Evolutionary conservation across 2,888 invertebrate species (phyloP).

Genomic region (Chymomyza amoena): DNA sequence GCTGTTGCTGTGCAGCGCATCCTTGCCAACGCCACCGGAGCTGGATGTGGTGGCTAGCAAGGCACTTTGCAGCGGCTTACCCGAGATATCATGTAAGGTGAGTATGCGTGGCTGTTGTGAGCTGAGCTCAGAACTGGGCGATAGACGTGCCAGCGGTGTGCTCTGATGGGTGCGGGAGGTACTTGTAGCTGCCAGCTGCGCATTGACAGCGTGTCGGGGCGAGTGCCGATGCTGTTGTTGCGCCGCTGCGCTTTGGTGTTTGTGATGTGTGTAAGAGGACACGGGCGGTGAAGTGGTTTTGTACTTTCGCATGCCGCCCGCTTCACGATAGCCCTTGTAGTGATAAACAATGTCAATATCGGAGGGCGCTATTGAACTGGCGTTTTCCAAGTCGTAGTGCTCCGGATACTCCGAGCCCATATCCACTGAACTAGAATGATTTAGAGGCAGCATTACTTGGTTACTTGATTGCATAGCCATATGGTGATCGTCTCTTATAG

Average conservation of each 20-base stretch:
- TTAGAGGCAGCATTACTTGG: constrained; percentile 86
- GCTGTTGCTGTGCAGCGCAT: constrained; percentile 93
- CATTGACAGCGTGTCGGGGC: constrained; percentile 82
- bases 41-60: constrained; percentile 93
- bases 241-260: constrained; percentile 84
- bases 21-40: constrained; percentile 92
- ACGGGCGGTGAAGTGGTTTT: constrained; percentile 92
- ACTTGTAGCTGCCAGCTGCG: constrained; percentile 83
- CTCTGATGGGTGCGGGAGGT: constrained; percentile 89
- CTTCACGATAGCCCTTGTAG: constrained; percentile 95
- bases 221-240: constrained; percentile 89
- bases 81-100: constrained; percentile 95
- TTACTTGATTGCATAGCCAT: constrained; percentile 88
- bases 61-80: constrained; percentile 93
- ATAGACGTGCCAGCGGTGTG: constrained; percentile 92
- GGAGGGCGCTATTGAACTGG: constrained; percentile 97
- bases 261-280: constrained; percentile 87
- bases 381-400: constrained; percentile 97
- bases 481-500: constrained; percentile 88
- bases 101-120: constrained; percentile 94
- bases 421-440: constrained; percentile 86
- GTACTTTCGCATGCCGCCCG: constrained; percentile 90
- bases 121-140: constrained; percentile 94
- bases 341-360: constrained; percentile 98
- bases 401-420: constrained; percentile 90